A percentile compares a stretch with the other conserved stretches of the same genome.
These are phyloP conservation scores for Bombyx mandarina DNA, from an alignment of 1,140 invertebrate species.

Conservation along the genomic window DNA sequence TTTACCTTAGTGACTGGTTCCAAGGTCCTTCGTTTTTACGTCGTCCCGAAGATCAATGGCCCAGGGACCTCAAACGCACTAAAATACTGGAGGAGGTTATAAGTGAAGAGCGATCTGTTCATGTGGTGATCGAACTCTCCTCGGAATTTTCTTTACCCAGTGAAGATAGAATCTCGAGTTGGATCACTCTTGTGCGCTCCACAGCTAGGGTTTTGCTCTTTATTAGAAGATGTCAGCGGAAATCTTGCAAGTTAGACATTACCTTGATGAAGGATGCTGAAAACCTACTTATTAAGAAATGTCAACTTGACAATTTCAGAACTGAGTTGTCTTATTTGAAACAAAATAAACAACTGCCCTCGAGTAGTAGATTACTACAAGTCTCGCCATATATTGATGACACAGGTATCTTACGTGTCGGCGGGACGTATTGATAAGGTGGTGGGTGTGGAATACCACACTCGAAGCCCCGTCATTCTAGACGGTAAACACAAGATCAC, in stretches of 20 bases:
- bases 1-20: background rate
- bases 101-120: background rate
- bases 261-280: background rate
- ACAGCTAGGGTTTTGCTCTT: background rate
- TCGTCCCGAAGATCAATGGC: background rate
- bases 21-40: background rate
- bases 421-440: background rate
- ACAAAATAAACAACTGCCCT: background rate
- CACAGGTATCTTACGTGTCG: background rate
- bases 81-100: background rate
- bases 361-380: slow-evolving; percentile 1
- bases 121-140: background rate
- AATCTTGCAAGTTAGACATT: background rate
- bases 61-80: background rate
- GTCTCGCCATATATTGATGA: slow-evolving; percentile 1
- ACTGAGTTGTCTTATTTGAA: background rate
- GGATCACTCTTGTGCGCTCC: background rate
- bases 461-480: slow-evolving; percentile 5
- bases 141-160: background rate
- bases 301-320: background rate
- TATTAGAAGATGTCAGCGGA: background rate
- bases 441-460: background rate
- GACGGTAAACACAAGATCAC: slow-evolving; percentile 9
- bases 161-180: background rate
- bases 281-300: background rate